Conservation (phyloP, 2,888 invertebrate species). For the Noctua janthina region DNA sequence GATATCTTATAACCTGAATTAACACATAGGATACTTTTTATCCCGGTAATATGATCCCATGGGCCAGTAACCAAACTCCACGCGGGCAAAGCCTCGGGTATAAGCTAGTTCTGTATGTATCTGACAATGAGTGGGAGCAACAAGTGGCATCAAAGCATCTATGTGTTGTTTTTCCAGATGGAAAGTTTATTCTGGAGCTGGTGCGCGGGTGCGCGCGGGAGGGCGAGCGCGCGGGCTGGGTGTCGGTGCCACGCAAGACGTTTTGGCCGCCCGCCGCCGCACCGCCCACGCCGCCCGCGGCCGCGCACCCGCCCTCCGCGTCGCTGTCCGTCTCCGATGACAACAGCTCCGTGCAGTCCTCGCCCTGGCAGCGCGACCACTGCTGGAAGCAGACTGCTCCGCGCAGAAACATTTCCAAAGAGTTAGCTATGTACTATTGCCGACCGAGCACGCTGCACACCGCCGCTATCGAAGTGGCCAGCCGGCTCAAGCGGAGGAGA, state of each 20-base stretch:
- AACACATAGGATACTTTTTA: no score
- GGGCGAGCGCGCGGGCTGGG: slow-evolving; percentile 96
- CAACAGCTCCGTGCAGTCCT: slow-evolving; percentile 97
- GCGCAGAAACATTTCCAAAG: slow-evolving; percentile 93
- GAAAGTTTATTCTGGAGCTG: slow-evolving; percentile 96
- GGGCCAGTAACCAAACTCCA: no score
- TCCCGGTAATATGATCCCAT: no score
- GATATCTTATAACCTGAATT: no score
- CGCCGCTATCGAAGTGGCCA: slow-evolving; percentile 83
- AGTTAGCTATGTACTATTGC: slow-evolving; percentile 93
- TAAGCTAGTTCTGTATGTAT: background rate
- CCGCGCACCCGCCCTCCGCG: slow-evolving; percentile 92
- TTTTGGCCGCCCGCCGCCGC: slow-evolving; percentile 95
- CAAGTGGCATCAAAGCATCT: slow-evolving; percentile 37
- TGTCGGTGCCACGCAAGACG: slow-evolving; percentile 96
- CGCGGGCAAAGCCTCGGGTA: no score
- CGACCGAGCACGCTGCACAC: slow-evolving; percentile 89
- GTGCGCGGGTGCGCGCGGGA: slow-evolving; percentile 89
- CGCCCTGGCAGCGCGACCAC: slow-evolving; percentile 97
- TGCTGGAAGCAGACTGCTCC: slow-evolving; percentile 96
- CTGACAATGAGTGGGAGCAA: slow-evolving; percentile 9
- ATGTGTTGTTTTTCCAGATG: slow-evolving; percentile 91
- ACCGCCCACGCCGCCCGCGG: slow-evolving; percentile 86
- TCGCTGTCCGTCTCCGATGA: slow-evolving; percentile 97
- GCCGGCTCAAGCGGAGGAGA: slow-evolving; percentile 91